Evolutionary conservation across 2,113 vertebrate genomes (phyloP), one percentile per base, ranked within the genome.

Genomic region (Oceanites oceanicus): DNA sequence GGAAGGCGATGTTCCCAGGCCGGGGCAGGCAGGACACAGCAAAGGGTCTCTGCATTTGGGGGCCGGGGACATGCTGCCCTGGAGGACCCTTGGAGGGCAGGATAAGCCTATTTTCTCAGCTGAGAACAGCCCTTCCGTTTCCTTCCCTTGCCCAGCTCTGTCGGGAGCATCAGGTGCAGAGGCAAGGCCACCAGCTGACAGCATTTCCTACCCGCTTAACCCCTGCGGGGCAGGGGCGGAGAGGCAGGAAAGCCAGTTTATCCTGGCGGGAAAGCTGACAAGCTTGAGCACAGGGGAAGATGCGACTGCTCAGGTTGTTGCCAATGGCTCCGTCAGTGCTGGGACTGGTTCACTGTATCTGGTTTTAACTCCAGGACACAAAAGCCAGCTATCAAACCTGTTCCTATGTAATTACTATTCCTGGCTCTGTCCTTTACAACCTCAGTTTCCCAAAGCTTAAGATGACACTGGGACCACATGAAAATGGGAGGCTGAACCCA

Each of bases 111-210:
- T 95, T 97, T 97, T 91, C 89, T 94, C 93, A 97, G 81, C 84
- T 72, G 76, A 90, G 90, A 81, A 93, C 91, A 94, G 91, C 95
- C 96, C 92, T 97, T 96, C 96, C 96, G 67, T 95, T 97, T 97
- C 97, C 91, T 87, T 95, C 92, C 94, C 95, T 77, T 62, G 81
- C 90, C 29, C 17, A 75, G 72, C 81, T 86, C 86, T 1, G 4
- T 34, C 13, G 26, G 65, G 84, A 96, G 85, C 94, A 95, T 97
- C 96, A 97, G 97, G 97, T 97, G 96, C 92, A 92, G 91, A 8
- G 1, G n/a, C 92, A 94, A 97, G 93, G 96, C 91, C 95, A 65
- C 42, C 2, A 3, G 25, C 29, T 7, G 1, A 21, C 59, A 81
- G 94, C 80, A 23, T 56, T 97, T 97, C 96, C 96, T 53, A 94